Conservation (phyloP, 2,113 vertebrate genomes). For the Corydoras maculifer region DNA sequence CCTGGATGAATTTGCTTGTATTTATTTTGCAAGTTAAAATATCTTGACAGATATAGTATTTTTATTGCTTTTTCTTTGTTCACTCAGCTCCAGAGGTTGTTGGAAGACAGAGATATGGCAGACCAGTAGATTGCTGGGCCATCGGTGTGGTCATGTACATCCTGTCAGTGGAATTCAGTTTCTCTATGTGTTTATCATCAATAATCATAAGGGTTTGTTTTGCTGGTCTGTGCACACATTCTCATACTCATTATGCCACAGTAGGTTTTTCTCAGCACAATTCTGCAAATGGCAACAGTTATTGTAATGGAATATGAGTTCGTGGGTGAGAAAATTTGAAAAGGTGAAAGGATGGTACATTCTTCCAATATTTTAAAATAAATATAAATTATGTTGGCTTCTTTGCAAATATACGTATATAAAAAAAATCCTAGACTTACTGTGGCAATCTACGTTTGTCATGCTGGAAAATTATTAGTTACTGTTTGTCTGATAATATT, state of each 20-base stretch:
- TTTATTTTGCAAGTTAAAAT: not conserved
- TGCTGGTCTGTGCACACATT: not conserved
- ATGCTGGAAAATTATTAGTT: too few species aligned
- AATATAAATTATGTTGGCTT: too few species aligned
- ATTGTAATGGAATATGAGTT: too few species aligned
- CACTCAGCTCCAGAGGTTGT: slow-evolving; percentile 89
- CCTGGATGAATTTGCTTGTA: too few species aligned
- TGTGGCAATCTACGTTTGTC: too few species aligned
- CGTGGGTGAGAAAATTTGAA: too few species aligned
- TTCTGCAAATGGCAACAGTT: too few species aligned
- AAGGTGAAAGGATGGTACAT: not conserved
- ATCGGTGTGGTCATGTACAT: slow-evolving; percentile 98
- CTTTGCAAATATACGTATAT: too few species aligned
- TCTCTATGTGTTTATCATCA: slow-evolving; percentile 1
- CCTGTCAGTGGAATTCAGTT: slow-evolving; percentile 74
- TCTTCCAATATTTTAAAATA: not conserved
- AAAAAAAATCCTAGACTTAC: too few species aligned
- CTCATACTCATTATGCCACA: not conserved
- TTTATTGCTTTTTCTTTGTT: not conserved
- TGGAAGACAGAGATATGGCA: slow-evolving; percentile 89
- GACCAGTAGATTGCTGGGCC: slow-evolving; percentile 96
- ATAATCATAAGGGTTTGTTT: not conserved
- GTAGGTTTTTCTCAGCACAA: too few species aligned
- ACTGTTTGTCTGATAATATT: too few species aligned
- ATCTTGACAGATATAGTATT: not conserved